Evolutionary conservation across 2,888 invertebrate genomes (phyloP).

Genomic region (Leucoptera coffeella): DNA sequence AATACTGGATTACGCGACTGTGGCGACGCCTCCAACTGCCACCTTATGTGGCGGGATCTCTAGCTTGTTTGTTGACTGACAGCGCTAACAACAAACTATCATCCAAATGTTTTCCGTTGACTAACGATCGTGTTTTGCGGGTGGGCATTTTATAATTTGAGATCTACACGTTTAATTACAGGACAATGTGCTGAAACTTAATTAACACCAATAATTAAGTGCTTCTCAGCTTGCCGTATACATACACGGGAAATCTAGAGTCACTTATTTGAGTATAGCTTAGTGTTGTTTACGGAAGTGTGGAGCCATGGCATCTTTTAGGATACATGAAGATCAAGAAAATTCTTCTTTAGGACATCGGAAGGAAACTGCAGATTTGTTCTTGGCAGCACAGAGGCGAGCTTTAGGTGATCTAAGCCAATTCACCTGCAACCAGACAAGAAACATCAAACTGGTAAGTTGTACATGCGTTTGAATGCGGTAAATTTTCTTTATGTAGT

Average conservation of each 20-base stretch:
- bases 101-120: conserved; percentile 44
- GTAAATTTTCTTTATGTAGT: too few relatives aligned
- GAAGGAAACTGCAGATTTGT: conserved; percentile 46
- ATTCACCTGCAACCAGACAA: conserved; percentile 47
- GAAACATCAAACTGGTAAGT: conserved; percentile 51
- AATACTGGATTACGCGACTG: too few relatives aligned
- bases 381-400: conserved; percentile 50
- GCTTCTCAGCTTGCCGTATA: too few relatives aligned
- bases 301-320: conserved; percentile 66
- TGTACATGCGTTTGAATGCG: conserved; percentile 4
- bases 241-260: too few relatives aligned
- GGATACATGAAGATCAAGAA: conserved; percentile 74
- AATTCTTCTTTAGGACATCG: conserved; percentile 53
- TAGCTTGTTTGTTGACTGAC: too few relatives aligned
- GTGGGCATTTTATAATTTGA: conserved; percentile 21
- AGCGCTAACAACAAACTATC: too few relatives aligned
- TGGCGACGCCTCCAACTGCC: too few relatives aligned
- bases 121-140: conserved; percentile 27
- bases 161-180: conserved; percentile 23
- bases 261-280: too few relatives aligned
- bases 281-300: conserved; percentile 38
- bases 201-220: too few relatives aligned
- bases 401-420: conserved; percentile 60
- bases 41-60: too few relatives aligned
- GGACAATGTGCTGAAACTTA: too few relatives aligned